Base-by-base conservation (phyloP, 2,113 vertebrate species). In the Eupsittula cactorum region DNA sequence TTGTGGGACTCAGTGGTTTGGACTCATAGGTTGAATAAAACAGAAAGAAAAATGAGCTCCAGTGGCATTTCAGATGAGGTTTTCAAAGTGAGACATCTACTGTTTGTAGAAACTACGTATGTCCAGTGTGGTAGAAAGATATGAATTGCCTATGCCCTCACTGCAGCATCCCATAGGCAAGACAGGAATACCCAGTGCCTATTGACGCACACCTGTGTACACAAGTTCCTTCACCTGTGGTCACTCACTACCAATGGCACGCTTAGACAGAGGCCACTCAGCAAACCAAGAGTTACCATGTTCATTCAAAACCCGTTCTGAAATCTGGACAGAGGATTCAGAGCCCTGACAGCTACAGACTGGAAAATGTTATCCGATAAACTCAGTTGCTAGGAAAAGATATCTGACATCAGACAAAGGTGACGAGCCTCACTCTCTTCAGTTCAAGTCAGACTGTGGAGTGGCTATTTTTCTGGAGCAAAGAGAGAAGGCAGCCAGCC, bases 221-320 rank as follows among this genome's bases (percentile, higher is more conserved):
- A 60, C 13, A 73, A 64, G 59, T 68, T 62, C 20, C 49, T 55
- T 81, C 41, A 52, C 81, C 49, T 62, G 2, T 5, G 29, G 60
- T 19, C 1, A 0, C n/a, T 63, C 1, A 1, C 16, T 59, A 7
- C n/a, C 37, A 68, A 35, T 0, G 4, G n/a, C 52, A 9, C 0
- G 0, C 20, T 59, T 68, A 49, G 47, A 46, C 0, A 1, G 31
- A 37, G 31, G 9, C 63, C 78, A 70, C 60, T 70, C 57, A 50
- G 47, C 67, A 79, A 67, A 37, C 14, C 70, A 49, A n/a, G n/a
- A 53, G 14, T 18, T 49, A 62, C n/a, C 8, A 39, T 1, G 18
- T 41, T 76, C 37, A 41, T 86, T 73, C 23, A 59, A 49, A 87
- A 55, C 11, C 49, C 3, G 0, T 33, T 35, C 59, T 65, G 53